Percentiles rank a stretch among this genome's conserved stretches.
phyloP scores from a whole-genome alignment of 2,888 invertebrate genomes.

The Drosophila hamatofila region DNA sequence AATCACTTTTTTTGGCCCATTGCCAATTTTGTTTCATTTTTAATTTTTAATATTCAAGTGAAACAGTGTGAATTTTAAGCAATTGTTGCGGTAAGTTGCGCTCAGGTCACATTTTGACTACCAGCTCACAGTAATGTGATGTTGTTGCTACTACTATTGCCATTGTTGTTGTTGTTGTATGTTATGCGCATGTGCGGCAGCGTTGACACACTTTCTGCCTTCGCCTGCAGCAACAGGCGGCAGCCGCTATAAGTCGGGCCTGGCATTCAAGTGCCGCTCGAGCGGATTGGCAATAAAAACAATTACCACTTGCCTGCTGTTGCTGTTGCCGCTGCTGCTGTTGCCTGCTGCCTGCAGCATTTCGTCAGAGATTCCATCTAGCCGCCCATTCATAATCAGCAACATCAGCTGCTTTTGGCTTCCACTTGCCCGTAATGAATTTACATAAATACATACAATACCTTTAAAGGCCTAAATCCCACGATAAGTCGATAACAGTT shows the following conservation, averaged over 20 bases:
- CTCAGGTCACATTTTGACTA: constrained; percentile 39
- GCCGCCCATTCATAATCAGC: constrained; percentile 41
- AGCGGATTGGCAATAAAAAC: constrained; percentile 73
- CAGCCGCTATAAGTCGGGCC: constrained; percentile 44
- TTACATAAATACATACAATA: constrained; percentile 3
- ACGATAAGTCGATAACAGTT: background rate
- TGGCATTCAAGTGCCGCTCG: constrained; percentile 60
- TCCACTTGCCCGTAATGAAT: constrained; percentile 2
- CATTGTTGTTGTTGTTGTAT: constrained; percentile 33
- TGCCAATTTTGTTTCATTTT: constrained; percentile 37
- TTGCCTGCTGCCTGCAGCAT: constrained; percentile 58
- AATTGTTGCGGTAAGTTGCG: constrained; percentile 68
- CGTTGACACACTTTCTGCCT: constrained; percentile 76
- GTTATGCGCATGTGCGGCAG: constrained; percentile 72
- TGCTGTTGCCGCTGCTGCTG: constrained; percentile 36
- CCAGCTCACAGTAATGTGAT: background rate
- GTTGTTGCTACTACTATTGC: background rate
- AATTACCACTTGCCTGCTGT: constrained; percentile 68
- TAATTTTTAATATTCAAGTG: constrained; percentile 28
- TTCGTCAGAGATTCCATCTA: constrained; percentile 64
- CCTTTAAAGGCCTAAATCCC: background rate
- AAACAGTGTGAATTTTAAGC: constrained; percentile 50
- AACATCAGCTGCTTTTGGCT: constrained; percentile 10
- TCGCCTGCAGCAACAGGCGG: constrained; percentile 47
- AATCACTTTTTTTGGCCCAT: constrained; percentile 42